Evolutionary conservation across 2,797 vertebrate species (phyloP), one percentile per base, ranked within the genome.

Genomic region (Neopelma chrysocephalum): DNA sequence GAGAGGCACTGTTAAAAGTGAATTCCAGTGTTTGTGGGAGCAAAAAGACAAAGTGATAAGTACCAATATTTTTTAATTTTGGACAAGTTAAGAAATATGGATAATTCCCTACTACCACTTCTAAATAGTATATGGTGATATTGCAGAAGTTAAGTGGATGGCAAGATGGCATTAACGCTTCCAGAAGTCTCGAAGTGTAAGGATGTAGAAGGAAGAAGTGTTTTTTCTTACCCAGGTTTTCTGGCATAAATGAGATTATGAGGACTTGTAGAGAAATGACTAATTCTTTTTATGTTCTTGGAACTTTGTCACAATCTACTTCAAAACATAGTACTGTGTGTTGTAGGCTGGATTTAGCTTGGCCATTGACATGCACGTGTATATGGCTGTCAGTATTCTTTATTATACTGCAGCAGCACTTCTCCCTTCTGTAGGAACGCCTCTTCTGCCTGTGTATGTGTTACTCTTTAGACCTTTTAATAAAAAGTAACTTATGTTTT

Each of bases 351-450:
- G 13, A 3, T 90, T 78, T 75, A 48, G 14, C 47, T 68, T 53
- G 27, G 4, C 51, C n/a, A 32, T 77, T 73, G 40, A 14, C 1
- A 0, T 4, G 12, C 51, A 23, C 4, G 1, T 47, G 1, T 40
- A 10, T 8, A 11, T 6, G 2, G 6, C 34, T 66, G 23, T 75
- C 15, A 3, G 17, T 9, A 4, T 47, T 77, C 15, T 60, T 57
- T 34, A 5, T 78, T 83, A 5, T 17, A 10, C 13, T 68, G 48
- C 13, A 10, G 20, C 53, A 89, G 22, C 18, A 53, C 31, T 36
- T 32, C 29, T 82, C 22, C 8, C 13, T 27, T 83, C 25, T 56
- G 3, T 53, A 62, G 47, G 27, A 92, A 51, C 2, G 3, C 4
- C 4, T 36, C 10, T 71, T 83, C 23, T 77, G 5, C 21, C 3